Base-by-base conservation (phyloP, 2,888 invertebrate species). In the Schizotus pectinicornis region DNA sequence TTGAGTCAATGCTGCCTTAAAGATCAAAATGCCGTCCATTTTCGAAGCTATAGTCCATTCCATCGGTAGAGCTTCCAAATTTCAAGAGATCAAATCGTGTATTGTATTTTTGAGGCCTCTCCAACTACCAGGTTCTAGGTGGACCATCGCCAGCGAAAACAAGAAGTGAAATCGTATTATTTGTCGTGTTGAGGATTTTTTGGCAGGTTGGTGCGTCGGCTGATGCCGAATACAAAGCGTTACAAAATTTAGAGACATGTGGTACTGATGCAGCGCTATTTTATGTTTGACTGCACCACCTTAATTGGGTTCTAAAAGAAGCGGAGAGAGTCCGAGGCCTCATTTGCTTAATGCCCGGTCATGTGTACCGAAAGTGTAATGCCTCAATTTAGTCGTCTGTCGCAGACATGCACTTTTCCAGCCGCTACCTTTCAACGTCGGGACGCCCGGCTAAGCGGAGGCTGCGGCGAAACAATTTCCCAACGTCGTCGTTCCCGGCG, bases 341-440 rank as follows among this genome's bases (percentile, higher is more conserved):
- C 74, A 75, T 76, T 77, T 77, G 74, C 72, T 72, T 76, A 76
- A 76, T 76, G 75, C 74, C 71, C 67, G 65, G 69, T 74, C 75
- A 72, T 73, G 75, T 73, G 75, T 74, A 75, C 73, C 69, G 72
- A 73, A 74, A 74, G 73, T 71, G 73, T 74, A 73, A 74, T 74
- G 75, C 76, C 77, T 79, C 80, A 79, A 80, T 80, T 79, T 78
- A 74, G 75, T 75, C 67, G 67, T 75, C 79, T 79, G 80, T 79
- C 79, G 76, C 64, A 73, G 72, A 73, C 79, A 79, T 76, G 77
- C 77, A 78, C 75, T 75, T 76, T 76, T 77, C 76, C 77, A 71
- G 74, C 71, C 73, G 74, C 73, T 77, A 79, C 79, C 79, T 79
- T 77, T 74, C 72, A 72, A 66, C 68, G 65, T 71, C 30, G 68